Conservation (phyloP, 2,888 invertebrate species). For the Crepidodera aurea region DNA sequence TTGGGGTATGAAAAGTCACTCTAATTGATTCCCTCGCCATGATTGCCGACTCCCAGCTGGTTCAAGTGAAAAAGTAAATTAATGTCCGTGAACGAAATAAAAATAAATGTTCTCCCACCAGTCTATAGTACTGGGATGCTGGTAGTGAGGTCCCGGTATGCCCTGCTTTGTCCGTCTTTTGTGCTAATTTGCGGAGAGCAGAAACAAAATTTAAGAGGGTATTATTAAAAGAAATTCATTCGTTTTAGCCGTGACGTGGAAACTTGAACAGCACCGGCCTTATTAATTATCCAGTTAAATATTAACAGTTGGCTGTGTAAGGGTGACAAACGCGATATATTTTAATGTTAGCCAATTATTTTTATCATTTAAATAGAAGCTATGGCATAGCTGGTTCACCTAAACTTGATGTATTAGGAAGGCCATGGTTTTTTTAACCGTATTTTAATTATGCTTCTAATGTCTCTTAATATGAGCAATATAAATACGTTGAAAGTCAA, state of each 20-base stretch:
- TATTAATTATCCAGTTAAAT: neutral
- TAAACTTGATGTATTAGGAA: too few species aligned
- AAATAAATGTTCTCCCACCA: conserved; percentile 30
- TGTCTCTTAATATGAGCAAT: too few species aligned
- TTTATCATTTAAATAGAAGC: too few species aligned
- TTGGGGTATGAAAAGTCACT: conserved; percentile 6
- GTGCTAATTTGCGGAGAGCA: conserved; percentile 30
- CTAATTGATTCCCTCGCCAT: conserved; percentile 17
- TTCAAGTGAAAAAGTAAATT: conserved; percentile 34
- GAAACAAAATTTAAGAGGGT: conserved; percentile 28
- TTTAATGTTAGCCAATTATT: too few species aligned
- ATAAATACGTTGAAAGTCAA: too few species aligned
- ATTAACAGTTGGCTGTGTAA: conserved; percentile 1
- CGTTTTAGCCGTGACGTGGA: conserved; percentile 16
- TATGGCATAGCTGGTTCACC: too few species aligned
- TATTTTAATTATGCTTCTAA: too few species aligned
- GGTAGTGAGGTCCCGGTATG: neutral
- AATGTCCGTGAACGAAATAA: conserved; percentile 37
- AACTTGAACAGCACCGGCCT: conserved; percentile 6
- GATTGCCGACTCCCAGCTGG: conserved; percentile 9
- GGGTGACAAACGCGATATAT: conserved; percentile 2
- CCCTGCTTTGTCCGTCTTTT: neutral
- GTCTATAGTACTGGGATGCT: too few species aligned
- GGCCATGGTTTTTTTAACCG: too few species aligned
- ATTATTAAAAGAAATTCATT: conserved; percentile 33